These are phyloP conservation scores for Apus apus DNA, from an alignment of 2,113 vertebrate species.

Conservation along the genomic window DNA sequence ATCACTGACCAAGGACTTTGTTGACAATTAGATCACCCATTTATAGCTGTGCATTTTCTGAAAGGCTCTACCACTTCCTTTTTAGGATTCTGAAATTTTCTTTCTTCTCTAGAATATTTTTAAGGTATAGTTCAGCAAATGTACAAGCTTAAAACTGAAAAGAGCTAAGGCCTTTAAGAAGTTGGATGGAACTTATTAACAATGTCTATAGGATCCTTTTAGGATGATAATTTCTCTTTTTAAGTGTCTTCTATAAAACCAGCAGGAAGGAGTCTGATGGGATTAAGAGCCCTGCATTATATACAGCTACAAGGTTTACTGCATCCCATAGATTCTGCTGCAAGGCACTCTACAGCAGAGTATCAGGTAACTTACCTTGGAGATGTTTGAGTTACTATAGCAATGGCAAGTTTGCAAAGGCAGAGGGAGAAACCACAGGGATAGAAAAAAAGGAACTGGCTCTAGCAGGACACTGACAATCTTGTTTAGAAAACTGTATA, in stretches of 20 bases:
- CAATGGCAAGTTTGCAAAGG: slow-evolving; percentile 36
- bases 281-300: not conserved
- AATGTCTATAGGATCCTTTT: slow-evolving; percentile 7
- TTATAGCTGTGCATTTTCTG: not conserved
- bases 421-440: slow-evolving; percentile 7
- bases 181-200: slow-evolving; percentile 38
- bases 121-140: not conserved
- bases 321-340: slow-evolving; percentile 24
- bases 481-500: slow-evolving; percentile 6
- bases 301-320: not conserved
- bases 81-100: not conserved
- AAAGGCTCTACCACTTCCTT: not conserved
- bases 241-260: slow-evolving; percentile 48
- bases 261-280: slow-evolving; percentile 24
- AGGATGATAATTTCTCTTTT: slow-evolving; percentile 67
- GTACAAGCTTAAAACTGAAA: not conserved
- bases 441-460: not conserved
- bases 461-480: not conserved
- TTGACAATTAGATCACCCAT: not conserved
- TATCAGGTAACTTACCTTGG: slow-evolving; percentile 23
- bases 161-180: not conserved
- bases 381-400: slow-evolving; percentile 53
- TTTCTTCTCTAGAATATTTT: not conserved
- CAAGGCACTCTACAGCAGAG: not conserved
- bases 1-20: not conserved